Evolutionary conservation across 2,113 vertebrate genomes (phyloP), one percentile per base, ranked within the genome.

Genomic region (Tringa solitaria): DNA sequence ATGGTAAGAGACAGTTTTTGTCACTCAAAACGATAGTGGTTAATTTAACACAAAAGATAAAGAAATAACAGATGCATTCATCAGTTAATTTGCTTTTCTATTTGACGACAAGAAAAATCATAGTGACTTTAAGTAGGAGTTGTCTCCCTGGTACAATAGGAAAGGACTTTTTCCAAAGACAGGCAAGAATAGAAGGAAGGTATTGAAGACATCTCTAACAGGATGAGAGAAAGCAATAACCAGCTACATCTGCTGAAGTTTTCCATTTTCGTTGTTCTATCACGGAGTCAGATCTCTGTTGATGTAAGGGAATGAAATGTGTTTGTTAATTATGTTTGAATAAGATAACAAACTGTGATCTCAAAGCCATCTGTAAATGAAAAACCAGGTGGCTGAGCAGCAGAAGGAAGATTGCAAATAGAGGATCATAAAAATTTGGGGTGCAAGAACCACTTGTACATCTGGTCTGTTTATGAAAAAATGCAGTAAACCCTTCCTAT

Each of bases 271-370:
- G 15, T 89, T 89, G 28, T 76, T 93, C n/a, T 91, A 3, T 83
- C 57, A 39, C 4, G 7, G 72, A 89, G 57, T 93, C 69, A 87
- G 74, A 65, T 91, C 73, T 72, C 54, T 96, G 92, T 96, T 96
- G 87, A 94, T 96, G 77, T 57, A 96, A 80, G 61, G 60, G 80
- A 60, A 84, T 93, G 65, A 91, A 89, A 95, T 73, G 63, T 95
- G 84, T 96, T 93, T 95, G 92, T 95, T 96, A 96, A 94, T 96
- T 97, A 95, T 61, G 46, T 95, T 89, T 85, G 50, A 97, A n/a
- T 95, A 89, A 91, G 90, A 92, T 92, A 97, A 90, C 89, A 95
- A 96, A 96, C 89, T 93, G 87, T 95, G 91, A 95, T 95, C 81
- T 87, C 84, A 91, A 87, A 96, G 80, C 93, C 92, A 95, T 96